Evolutionary conservation across 35 echinoderm and acorn worm species (phyloP).

Genomic region (Heliocidaris erythrogramma): DNA sequence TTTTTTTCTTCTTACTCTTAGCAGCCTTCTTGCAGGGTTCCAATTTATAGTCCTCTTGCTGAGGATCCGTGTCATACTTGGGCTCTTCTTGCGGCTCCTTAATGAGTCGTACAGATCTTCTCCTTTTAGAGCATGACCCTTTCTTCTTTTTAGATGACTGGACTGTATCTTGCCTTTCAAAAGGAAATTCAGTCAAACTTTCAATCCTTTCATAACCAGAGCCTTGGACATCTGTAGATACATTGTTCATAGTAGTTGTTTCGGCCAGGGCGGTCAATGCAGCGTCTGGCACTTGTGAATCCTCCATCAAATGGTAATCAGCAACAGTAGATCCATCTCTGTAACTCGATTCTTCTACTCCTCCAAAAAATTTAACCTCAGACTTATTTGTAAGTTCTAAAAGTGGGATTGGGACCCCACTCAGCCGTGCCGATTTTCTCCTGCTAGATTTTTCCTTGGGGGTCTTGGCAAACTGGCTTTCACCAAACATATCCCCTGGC

Average conservation of each 20-base stretch:
- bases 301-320: background rate
- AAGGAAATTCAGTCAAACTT: background rate
- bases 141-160: slow-evolving; percentile 21
- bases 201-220: background rate
- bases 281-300: background rate
- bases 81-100: background rate
- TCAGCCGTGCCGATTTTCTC: slow-evolving; percentile 19
- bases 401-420: slow-evolving; percentile 25
- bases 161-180: background rate
- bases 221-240: background rate
- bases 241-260: background rate
- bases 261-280: background rate
- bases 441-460: slow-evolving; percentile 4
- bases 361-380: background rate
- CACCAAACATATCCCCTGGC: slow-evolving; percentile 31
- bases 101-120: background rate
- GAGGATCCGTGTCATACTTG: background rate
- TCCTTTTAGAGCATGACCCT: background rate
- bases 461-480: slow-evolving; percentile 28
- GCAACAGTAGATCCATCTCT: background rate
- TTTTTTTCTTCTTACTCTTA: background rate
- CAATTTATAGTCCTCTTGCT: background rate
- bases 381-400: slow-evolving; percentile 25
- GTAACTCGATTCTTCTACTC: background rate
- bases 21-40: background rate